Evolutionary conservation across 2,113 vertebrate genomes (phyloP).

Genomic region (Misgurnus mizolepis): DNA sequence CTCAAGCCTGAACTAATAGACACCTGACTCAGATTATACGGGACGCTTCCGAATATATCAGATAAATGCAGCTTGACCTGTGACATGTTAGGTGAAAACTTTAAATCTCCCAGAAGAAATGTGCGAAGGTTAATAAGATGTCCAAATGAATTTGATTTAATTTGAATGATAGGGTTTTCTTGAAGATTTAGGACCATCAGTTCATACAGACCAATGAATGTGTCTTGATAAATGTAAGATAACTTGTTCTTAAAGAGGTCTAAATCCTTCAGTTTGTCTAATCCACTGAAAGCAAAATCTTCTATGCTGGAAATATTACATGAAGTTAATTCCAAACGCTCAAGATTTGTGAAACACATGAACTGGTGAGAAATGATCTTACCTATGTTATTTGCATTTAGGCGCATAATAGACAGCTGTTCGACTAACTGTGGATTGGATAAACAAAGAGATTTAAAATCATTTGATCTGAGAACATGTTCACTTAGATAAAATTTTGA

Average conservation of each 20-base stretch:
- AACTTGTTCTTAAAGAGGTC: background rate
- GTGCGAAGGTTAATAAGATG: too few species aligned
- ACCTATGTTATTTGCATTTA: background rate
- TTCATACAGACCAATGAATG: too few species aligned
- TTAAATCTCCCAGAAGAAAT: background rate
- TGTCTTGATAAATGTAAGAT: too few species aligned
- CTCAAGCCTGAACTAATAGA: background rate
- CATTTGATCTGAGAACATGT: too few species aligned
- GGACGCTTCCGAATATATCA: constrained; percentile 16
- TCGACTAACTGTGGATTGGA: too few species aligned
- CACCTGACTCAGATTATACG: constrained; percentile 5
- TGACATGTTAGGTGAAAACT: background rate
- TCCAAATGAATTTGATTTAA: too few species aligned
- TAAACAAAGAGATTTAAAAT: too few species aligned
- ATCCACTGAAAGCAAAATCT: constrained; percentile 10
- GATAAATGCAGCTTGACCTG: constrained; percentile 8
- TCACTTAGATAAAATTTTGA: too few species aligned
- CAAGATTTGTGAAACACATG: constrained; percentile 5
- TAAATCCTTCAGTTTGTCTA: background rate
- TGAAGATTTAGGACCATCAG: too few species aligned
- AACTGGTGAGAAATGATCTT: background rate
- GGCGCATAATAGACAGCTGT: background rate
- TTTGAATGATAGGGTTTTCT: too few species aligned
- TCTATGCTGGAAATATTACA: constrained; percentile 5
- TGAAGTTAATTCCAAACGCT: background rate